These are phyloP conservation scores for Ceratosolen fusciceps DNA, from an alignment of 1,140 invertebrate species.

Conservation along the genomic window DNA sequence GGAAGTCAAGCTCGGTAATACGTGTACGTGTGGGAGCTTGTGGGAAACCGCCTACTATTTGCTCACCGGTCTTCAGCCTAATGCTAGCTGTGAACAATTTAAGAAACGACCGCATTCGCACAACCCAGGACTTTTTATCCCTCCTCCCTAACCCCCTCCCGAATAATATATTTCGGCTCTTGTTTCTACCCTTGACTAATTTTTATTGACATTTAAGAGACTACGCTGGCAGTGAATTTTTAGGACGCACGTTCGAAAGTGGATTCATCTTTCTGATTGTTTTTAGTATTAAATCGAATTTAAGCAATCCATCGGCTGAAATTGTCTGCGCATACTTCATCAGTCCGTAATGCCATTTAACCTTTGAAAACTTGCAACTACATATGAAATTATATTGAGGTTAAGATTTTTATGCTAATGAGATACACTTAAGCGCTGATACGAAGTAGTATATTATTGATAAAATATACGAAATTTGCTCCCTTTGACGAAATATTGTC, in stretches of 20 bases:
- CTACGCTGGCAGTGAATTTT: constrained; percentile 1
- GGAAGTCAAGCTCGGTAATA: constrained; percentile 28
- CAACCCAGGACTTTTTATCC: neutral
- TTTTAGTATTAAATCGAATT: no score
- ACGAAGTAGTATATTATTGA: neutral
- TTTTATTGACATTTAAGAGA: neutral
- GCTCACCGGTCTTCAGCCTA: neutral
- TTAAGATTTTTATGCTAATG: neutral
- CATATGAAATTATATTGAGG: neutral
- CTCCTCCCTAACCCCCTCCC: neutral
- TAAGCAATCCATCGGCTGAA: neutral
- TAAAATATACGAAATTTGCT: neutral
- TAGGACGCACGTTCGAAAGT: neutral
- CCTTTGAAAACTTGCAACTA: neutral
- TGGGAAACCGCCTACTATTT: constrained; percentile 45
- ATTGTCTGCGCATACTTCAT: neutral
- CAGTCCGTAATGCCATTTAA: no score
- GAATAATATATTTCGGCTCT: no score
- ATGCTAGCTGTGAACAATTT: constrained; percentile 30
- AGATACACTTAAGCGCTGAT: neutral
- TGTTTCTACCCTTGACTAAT: constrained; percentile 7
- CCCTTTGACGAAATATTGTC: neutral
- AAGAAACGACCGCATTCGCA: constrained; percentile 32
- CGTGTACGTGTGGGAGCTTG: constrained; percentile 16
- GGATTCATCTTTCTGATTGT: neutral